Base-by-base conservation (phyloP, 2,113 vertebrate genomes). In the Arvicanthis niloticus region DNA sequence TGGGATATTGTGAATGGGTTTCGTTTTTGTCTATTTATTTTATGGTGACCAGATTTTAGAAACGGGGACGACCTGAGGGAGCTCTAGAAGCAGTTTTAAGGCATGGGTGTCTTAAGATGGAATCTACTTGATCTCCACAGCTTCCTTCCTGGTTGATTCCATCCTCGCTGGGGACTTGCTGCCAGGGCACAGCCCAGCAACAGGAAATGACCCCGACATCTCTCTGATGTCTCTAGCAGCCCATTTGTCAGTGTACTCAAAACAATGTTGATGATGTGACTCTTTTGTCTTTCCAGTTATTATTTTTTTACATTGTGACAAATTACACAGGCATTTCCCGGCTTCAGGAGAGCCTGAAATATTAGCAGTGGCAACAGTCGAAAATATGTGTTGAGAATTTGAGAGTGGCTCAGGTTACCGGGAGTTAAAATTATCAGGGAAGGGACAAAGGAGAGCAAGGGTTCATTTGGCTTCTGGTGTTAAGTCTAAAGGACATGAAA, bases 231-330 rank as follows among this genome's bases (percentile, higher is more conserved):
- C 40, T 31, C 26, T 21, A 42, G 67, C 4, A 37, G 88, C 45
- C 51, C 53, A 88, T 93, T 89, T 94, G 89, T 95, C 82, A 84
- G 37, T 31, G 42, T 40, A 34, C 65, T 88, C 75, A 76, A 94
- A 67, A 87, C 62, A 73, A 82, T 90, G 90, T 93, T 89, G 92
- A n/a, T 77, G 84, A 88, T 91, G 34, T 89, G 73, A 96, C 53
- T 89, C 70, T 84, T 60, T 92, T 95, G 53, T 93, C 76, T 91
- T 58, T 92, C 45, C 70, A 88, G 72, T 82, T 93, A 96, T 92
- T 95, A 81, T 77, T 94, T 95, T 95, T 91, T 42, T 31, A 95
- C 88, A 94, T 94, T 88, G 85, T 94, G 91, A 97, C 70, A 97
- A 96, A 96, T 96, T 84, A 96, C 96, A 89, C 89, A 81, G 68